These are phyloP conservation scores for Meteorus cinctellus DNA, from an alignment of 2,888 invertebrate genomes.

Conservation along the genomic window DNA sequence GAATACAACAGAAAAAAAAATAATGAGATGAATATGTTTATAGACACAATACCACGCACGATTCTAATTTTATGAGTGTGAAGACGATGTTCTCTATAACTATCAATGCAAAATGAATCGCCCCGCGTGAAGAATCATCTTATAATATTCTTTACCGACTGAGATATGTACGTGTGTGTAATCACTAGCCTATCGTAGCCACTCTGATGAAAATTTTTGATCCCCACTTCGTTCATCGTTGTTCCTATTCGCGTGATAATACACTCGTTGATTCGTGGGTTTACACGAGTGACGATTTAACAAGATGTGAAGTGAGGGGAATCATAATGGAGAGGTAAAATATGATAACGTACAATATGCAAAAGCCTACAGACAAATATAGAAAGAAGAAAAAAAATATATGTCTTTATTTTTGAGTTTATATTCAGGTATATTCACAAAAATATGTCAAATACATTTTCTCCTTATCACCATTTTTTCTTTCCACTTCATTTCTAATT, in stretches of 20 bases:
- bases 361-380: neutral
- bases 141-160: conserved; percentile 37
- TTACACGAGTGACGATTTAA: conserved; percentile 4
- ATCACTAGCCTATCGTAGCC: conserved; percentile 24
- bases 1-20: neutral
- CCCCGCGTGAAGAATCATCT: conserved; percentile 22
- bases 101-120: conserved; percentile 23
- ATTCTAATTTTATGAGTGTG: conserved; percentile 19
- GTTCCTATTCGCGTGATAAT: neutral
- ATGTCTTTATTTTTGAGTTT: neutral
- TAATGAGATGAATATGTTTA: neutral
- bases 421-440: neutral
- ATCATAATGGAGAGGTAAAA: neutral
- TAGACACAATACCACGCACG: conserved; percentile 14
- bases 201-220: neutral
- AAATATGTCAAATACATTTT: neutral
- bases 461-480: neutral
- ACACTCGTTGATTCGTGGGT: conserved; percentile 3
- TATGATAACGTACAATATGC: neutral
- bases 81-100: conserved; percentile 13
- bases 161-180: neutral
- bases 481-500: neutral
- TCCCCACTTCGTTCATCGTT: conserved; percentile 13
- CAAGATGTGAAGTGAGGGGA: neutral
- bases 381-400: neutral